Percentiles rank a stretch among this genome's conserved stretches.
Evolutionary conservation across 2,888 invertebrate species (phyloP).

Genomic region (Hirtodrosophila alboralis): DNA sequence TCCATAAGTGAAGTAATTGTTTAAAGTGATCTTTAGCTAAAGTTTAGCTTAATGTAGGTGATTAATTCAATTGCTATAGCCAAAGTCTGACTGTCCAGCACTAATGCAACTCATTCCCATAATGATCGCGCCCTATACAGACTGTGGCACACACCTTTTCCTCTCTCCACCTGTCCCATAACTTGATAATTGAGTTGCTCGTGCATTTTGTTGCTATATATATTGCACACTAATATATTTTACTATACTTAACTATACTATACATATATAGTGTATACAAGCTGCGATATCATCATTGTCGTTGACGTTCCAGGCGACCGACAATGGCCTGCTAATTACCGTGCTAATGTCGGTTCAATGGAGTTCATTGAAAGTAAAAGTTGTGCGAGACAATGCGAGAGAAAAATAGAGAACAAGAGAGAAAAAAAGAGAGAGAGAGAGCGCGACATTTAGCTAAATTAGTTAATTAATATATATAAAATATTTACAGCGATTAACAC

Average conservation of each 20-base stretch:
- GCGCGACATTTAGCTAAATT: slow-evolving; percentile 6
- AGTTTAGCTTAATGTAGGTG: slow-evolving; percentile 2
- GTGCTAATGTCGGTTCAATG: slow-evolving; percentile 75
- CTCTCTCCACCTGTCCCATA: slow-evolving; percentile 12
- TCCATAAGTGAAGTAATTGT: no score
- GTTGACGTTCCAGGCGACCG: slow-evolving; percentile 59
- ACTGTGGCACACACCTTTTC: slow-evolving; percentile 3
- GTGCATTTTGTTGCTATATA: slow-evolving; percentile 37
- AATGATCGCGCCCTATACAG: slow-evolving; percentile 29
- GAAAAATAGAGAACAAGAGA: slow-evolving; percentile 10
- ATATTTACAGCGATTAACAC: slow-evolving; percentile 62
- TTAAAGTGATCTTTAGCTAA: background rate
- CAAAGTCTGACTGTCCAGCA: background rate
- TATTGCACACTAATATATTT: background rate
- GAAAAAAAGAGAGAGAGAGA: slow-evolving; percentile 9
- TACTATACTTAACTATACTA: background rate
- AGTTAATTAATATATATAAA: slow-evolving; percentile 43
- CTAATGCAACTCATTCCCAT: slow-evolving; percentile 35
- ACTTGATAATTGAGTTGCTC: slow-evolving; percentile 44
- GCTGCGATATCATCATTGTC: slow-evolving; percentile 48
- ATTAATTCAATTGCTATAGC: background rate
- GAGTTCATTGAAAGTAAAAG: slow-evolving; percentile 79
- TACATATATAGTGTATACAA: slow-evolving; percentile 23
- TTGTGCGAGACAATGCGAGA: slow-evolving; percentile 24
- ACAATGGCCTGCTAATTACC: slow-evolving; percentile 74